Evolutionary conservation across 2,113 vertebrate species (phyloP), one percentile per base, ranked within the genome.

Genomic region (Calonectris borealis): DNA sequence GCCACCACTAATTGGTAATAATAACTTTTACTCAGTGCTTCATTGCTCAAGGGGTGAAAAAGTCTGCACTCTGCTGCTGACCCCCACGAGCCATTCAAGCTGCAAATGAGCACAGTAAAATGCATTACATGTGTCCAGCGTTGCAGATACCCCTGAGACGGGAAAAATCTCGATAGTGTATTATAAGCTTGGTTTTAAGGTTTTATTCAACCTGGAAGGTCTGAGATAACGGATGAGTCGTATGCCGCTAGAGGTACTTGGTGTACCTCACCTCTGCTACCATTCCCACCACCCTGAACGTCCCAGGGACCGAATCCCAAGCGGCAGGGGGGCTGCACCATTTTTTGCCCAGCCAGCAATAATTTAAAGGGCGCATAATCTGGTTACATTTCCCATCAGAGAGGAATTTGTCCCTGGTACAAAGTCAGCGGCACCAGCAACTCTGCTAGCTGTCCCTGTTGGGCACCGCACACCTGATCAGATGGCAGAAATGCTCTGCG

Each of bases 11-110:
- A 96, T 95, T 96, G 93, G 90, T 94, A 94, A 78, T 92, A 96
- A 95, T 80, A 96, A 96, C 92, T 94, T 93, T 83, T 55, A 88
- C 88, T 94, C 83, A 69, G 83, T 83, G 96, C 96, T 96, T 96
- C 94, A 88, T 34, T 92, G 96, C 93, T 92, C 90, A 92, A 86
- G 92, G 85, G 92, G 88, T 94, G 69, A 95, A 95, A 96, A 88
- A 78, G 58, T 29, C 85, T 66, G 62, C 68, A 18, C 71, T 90
- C 71, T 73, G 82, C 64, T 72, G 90, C 75, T 92, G 93, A 96
- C 88, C 93, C 42, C 75, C 15, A 5, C 1, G 0, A 93, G 82
- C 51, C 51, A 73, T 24, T 92, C 85, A 66, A 92, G 79, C 95
- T 62, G 44, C 38, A 95, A 97, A 94, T 22, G 82, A 96, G 51